These are phyloP conservation scores for Eublepharis macularius DNA, from an alignment of 2,113 vertebrate genomes.

Conservation along the genomic window DNA sequence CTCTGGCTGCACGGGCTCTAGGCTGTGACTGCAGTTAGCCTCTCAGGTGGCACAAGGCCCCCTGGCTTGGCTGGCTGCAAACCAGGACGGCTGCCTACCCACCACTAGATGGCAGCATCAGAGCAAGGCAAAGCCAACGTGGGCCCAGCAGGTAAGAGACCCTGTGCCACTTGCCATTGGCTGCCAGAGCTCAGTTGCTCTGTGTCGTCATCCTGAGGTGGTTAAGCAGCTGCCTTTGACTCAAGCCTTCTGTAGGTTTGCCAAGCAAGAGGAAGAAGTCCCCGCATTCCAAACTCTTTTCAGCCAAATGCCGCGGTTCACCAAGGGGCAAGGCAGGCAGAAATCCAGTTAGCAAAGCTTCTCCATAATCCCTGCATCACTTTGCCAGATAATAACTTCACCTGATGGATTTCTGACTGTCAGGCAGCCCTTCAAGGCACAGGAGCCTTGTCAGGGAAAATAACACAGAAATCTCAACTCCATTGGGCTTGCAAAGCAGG, in stretches of 20 bases:
- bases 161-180: not conserved
- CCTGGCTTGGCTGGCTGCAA: not conserved
- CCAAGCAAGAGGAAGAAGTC: not conserved
- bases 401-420: too few species aligned
- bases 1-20: too few species aligned
- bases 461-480: too few species aligned
- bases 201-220: not conserved
- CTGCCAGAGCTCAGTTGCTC: not conserved
- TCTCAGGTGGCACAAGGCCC: too few species aligned
- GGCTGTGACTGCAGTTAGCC: too few species aligned
- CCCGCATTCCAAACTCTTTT: not conserved
- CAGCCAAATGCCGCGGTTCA: not conserved
- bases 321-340: not conserved
- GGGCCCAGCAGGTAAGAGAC: not conserved
- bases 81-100: too few species aligned
- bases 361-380: not conserved
- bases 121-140: not conserved
- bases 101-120: not conserved
- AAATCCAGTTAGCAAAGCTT: not conserved
- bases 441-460: too few species aligned
- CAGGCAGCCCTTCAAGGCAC: too few species aligned
- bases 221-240: not conserved
- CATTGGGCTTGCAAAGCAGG: too few species aligned
- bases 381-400: too few species aligned
- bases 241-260: not conserved